These are phyloP conservation scores for Dexiosoma caninum DNA, from an alignment of 2,888 invertebrate genomes.

Conservation along the genomic window DNA sequence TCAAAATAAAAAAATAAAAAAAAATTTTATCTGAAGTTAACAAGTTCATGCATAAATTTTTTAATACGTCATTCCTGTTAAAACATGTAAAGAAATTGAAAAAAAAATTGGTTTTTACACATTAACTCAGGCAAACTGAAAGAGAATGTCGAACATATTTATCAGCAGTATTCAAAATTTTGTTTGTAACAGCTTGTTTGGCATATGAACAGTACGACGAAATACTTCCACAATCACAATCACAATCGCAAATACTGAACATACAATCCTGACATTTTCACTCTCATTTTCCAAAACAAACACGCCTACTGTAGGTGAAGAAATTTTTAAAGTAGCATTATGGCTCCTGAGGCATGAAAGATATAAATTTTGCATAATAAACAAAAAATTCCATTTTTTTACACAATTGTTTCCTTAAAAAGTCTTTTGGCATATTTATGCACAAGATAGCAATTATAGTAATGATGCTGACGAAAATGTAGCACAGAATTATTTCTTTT, in stretches of 20 bases:
- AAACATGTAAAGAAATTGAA: too few species aligned
- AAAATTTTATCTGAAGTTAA: conserved; percentile 23
- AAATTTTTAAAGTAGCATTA: conserved; percentile 55
- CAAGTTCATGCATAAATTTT: neutral
- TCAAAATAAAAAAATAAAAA: neutral
- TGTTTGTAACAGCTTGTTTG: neutral
- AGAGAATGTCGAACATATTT: conserved; percentile 33
- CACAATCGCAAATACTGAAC: too few species aligned
- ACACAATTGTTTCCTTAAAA: conserved; percentile 7
- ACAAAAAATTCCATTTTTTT: neutral
- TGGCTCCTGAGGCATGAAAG: conserved; percentile 58
- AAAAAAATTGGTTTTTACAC: conserved; percentile 19
- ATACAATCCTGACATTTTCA: conserved; percentile 16
- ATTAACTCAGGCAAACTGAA: conserved; percentile 40
- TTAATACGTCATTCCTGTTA: neutral
- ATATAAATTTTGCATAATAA: conserved; percentile 40
- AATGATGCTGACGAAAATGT: conserved; percentile 37
- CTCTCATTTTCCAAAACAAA: conserved; percentile 30
- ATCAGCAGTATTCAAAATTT: neutral
- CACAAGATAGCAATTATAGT: conserved; percentile 57
- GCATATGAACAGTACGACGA: neutral
- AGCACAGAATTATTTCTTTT: neutral
- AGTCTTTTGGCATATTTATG: conserved; percentile 13
- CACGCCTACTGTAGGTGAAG: conserved; percentile 34
- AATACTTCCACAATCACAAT: conserved; percentile 1